Evolutionary conservation across 2,113 vertebrate species (phyloP).

Genomic region (Heteronetta atricapilla): DNA sequence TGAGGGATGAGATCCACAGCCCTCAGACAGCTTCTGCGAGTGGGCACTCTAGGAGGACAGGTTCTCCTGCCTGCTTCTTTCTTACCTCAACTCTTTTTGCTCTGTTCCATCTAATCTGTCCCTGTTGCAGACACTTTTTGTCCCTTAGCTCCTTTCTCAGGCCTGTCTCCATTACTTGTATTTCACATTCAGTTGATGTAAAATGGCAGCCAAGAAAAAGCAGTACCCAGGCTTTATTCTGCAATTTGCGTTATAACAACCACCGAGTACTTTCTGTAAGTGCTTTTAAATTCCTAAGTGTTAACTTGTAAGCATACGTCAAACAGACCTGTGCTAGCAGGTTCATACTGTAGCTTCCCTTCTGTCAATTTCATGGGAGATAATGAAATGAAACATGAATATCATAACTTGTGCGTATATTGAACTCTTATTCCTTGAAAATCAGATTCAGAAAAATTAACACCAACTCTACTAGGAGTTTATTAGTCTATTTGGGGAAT

Average conservation of each 20-base stretch:
- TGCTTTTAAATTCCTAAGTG: background rate
- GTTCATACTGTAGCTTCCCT: background rate
- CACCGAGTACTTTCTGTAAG: background rate
- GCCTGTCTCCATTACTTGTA: background rate
- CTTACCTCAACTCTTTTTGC: background rate
- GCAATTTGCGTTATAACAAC: background rate
- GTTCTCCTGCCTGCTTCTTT: background rate
- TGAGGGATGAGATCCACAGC: background rate
- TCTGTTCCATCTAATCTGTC: background rate
- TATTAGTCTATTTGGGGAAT: background rate
- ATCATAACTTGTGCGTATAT: background rate
- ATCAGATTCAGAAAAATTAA: background rate
- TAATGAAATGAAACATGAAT: background rate
- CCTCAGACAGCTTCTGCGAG: background rate
- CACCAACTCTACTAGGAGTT: background rate
- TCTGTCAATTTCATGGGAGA: background rate
- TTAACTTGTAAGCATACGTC: background rate
- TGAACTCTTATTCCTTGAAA: background rate
- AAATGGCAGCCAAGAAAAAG: background rate
- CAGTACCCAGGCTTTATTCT: background rate
- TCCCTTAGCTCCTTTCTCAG: background rate
- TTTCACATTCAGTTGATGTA: background rate
- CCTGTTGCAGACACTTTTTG: background rate
- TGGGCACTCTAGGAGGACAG: background rate
- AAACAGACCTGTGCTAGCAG: background rate